These are phyloP conservation scores for Amblyopsis rosae DNA, from an alignment of 2,113 vertebrate species.

Conservation along the genomic window DNA sequence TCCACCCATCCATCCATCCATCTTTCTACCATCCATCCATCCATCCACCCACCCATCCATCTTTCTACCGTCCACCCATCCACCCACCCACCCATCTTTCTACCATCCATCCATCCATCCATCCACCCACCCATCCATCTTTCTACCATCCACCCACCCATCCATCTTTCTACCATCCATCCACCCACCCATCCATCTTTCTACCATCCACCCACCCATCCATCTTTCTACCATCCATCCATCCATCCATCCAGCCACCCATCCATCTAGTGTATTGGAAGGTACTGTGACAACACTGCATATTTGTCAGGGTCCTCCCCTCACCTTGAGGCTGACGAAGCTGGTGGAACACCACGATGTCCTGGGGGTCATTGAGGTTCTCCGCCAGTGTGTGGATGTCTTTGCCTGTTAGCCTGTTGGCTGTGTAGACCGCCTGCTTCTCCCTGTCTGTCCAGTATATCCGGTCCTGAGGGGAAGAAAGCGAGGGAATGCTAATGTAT, in stretches of 20 bases:
- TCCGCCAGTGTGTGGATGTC: slow-evolving; percentile 89
- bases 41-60: too few species aligned
- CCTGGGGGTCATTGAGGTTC: slow-evolving; percentile 95
- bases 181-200: background rate
- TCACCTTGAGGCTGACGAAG: slow-evolving; percentile 92
- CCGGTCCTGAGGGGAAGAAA: slow-evolving; percentile 80
- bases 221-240: background rate
- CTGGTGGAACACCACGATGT: slow-evolving; percentile 94
- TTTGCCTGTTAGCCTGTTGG: slow-evolving; percentile 88
- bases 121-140: too few species aligned
- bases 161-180: too few species aligned
- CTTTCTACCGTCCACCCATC: too few species aligned
- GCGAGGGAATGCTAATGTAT: background rate
- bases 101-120: too few species aligned
- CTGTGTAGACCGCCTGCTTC: slow-evolving; percentile 92
- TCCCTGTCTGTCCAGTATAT: slow-evolving; percentile 98
- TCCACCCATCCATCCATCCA: too few species aligned
- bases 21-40: too few species aligned
- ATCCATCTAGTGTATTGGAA: background rate
- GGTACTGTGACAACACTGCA: too few species aligned
- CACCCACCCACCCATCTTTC: too few species aligned
- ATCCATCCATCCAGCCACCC: background rate
- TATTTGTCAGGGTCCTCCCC: background rate
- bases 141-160: too few species aligned
- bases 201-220: too few species aligned